phyloP scores from a whole-genome alignment of 2,888 invertebrate species.

The Ryuthela nishihirai region DNA sequence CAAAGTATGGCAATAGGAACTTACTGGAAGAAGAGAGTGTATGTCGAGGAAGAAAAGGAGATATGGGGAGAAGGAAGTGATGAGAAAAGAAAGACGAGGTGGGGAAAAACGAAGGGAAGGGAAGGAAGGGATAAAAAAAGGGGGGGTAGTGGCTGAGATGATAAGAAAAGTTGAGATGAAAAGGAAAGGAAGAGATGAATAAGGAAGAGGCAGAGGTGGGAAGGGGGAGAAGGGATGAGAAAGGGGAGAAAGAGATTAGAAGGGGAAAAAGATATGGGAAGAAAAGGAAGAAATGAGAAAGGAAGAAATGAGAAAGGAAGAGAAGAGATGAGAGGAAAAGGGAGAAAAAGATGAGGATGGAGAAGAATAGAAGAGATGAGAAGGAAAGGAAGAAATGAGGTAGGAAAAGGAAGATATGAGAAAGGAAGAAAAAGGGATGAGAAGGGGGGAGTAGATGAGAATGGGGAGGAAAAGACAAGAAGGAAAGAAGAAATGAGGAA shows the following conservation, averaged over 20 bases:
- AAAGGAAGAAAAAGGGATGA: background rate
- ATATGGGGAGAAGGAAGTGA: background rate
- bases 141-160: background rate
- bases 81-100: background rate
- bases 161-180: background rate
- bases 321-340: background rate
- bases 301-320: background rate
- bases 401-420: background rate
- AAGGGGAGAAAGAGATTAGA: background rate
- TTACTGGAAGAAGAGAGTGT: constrained; percentile 13
- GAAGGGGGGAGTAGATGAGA: background rate
- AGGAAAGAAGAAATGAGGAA: background rate
- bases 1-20: too few relatives aligned
- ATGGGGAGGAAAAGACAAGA: background rate
- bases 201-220: background rate
- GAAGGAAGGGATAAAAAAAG: background rate
- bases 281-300: background rate
- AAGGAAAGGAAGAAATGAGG: background rate
- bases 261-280: background rate
- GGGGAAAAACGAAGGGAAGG: background rate
- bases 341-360: background rate
- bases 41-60: background rate
- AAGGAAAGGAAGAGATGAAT: background rate
- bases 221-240: background rate
- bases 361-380: background rate